These are phyloP conservation scores for Ptychadena robeensis DNA, from an alignment of 2,797 vertebrate species.

Conservation along the genomic window DNA sequence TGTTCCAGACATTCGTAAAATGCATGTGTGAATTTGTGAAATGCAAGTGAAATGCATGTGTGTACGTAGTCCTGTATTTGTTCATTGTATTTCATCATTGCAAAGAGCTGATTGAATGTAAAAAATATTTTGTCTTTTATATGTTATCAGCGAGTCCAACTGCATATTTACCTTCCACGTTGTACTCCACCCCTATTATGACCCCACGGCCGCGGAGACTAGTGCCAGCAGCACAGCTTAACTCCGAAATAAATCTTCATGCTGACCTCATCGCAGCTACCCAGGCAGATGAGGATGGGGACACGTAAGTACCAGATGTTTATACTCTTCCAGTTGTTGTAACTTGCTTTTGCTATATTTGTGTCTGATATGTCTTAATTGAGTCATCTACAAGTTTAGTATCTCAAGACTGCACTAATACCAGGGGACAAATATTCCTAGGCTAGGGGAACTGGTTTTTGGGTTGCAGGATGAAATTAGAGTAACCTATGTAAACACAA, in stretches of 20 bases:
- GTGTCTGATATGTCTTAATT: neutral
- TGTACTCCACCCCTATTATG: slow-evolving; percentile 22
- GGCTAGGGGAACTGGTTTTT: no score
- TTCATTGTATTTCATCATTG: no score
- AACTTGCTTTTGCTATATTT: neutral
- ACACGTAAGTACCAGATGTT: slow-evolving; percentile 37
- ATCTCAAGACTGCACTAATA: no score
- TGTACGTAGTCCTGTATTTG: no score
- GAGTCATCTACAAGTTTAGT: no score
- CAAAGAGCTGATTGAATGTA: no score
- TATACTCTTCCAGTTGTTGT: neutral
- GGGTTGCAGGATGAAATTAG: no score
- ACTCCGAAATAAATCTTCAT: slow-evolving; percentile 31
- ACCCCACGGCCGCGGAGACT: slow-evolving; percentile 13
- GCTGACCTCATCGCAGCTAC: slow-evolving; percentile 48
- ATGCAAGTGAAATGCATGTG: no score
- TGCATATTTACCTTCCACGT: slow-evolving; percentile 8
- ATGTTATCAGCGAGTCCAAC: slow-evolving; percentile 10
- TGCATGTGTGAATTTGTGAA: no score
- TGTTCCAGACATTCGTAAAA: no score
- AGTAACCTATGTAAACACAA: no score
- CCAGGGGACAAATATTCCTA: no score
- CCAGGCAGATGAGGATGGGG: slow-evolving; percentile 49
- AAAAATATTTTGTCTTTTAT: slow-evolving; percentile 18
- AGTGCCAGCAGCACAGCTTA: neutral